These are phyloP conservation scores for Caenorhabditis zanzibari DNA, from an alignment of 2,888 invertebrate genomes.

Conservation along the genomic window DNA sequence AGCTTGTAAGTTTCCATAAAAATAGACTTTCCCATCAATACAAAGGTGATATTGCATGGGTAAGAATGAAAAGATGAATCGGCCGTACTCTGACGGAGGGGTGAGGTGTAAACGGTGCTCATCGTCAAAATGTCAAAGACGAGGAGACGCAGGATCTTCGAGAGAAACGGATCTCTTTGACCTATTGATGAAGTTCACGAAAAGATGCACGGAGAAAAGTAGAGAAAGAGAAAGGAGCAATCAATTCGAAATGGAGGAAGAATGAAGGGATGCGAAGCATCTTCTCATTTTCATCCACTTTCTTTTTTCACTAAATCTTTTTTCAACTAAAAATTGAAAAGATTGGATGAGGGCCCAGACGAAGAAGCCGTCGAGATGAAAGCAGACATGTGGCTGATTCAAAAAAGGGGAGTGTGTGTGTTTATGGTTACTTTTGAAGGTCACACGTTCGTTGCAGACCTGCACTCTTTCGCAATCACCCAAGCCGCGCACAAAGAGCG, in stretches of 20 bases:
- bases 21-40: conserved; percentile 24
- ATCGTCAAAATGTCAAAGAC: conserved; percentile 43
- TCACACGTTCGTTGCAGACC: conserved; percentile 13
- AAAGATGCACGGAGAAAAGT: conserved; percentile 34
- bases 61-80: conserved; percentile 23
- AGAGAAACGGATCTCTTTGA: conserved; percentile 45
- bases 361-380: background rate
- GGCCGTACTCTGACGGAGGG: conserved; percentile 60
- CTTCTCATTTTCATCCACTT: conserved; percentile 5
- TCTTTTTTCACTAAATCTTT: conserved; percentile 1
- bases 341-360: conserved; percentile 18
- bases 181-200: conserved; percentile 59
- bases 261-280: conserved; percentile 11
- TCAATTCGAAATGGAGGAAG: conserved; percentile 54
- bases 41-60: conserved; percentile 51
- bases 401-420: background rate
- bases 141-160: conserved; percentile 42
- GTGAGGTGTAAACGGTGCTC: conserved; percentile 59
- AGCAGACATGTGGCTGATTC: conserved; percentile 13
- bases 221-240: conserved; percentile 29
- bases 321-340: background rate
- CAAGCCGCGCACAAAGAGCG: conserved; percentile 46
- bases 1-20: background rate
- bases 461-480: conserved; percentile 39
- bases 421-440: conserved; percentile 26